phyloP scores from a whole-genome alignment of 2,113 vertebrate genomes.

The Lucifuga dentata region DNA sequence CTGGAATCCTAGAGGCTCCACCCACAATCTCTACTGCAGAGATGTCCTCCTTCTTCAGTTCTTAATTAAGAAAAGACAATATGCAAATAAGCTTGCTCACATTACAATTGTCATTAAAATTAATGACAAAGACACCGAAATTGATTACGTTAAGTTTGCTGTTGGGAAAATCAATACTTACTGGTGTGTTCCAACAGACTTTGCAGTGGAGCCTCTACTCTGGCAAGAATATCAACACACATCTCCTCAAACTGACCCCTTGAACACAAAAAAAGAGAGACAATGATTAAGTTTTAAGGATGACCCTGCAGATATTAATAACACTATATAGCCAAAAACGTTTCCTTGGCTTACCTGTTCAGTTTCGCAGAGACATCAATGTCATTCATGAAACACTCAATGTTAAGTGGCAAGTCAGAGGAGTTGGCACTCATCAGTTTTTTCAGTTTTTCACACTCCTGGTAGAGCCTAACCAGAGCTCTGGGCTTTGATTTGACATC shows the following conservation, averaged over 20 bases:
- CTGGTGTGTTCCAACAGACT: constrained; percentile 93
- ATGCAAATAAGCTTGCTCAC: background rate
- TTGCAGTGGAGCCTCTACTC: constrained; percentile 92
- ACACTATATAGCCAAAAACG: background rate
- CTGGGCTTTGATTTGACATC: constrained; percentile 95
- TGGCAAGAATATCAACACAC: constrained; percentile 87
- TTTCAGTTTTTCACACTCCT: constrained; percentile 98
- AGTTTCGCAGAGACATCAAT: constrained; percentile 93
- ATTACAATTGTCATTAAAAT: background rate
- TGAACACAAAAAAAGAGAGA: constrained; percentile 43
- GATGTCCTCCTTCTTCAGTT: constrained; percentile 94
- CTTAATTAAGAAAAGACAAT: constrained; percentile 66
- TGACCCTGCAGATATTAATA: background rate
- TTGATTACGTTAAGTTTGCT: background rate
- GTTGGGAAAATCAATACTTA: constrained; percentile 79
- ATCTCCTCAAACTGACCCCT: constrained; percentile 95
- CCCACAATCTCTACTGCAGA: constrained; percentile 97
- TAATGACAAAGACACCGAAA: background rate
- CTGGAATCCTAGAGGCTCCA: constrained; percentile 95
- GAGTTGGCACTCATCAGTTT: constrained; percentile 98
- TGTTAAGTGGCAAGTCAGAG: constrained; percentile 95
- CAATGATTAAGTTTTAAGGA: background rate
- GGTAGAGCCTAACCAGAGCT: constrained; percentile 91
- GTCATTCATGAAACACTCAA: constrained; percentile 99
- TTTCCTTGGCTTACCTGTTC: constrained; percentile 86